Base-by-base conservation (phyloP, 2,113 vertebrate species). In the Mungos mungo region DNA sequence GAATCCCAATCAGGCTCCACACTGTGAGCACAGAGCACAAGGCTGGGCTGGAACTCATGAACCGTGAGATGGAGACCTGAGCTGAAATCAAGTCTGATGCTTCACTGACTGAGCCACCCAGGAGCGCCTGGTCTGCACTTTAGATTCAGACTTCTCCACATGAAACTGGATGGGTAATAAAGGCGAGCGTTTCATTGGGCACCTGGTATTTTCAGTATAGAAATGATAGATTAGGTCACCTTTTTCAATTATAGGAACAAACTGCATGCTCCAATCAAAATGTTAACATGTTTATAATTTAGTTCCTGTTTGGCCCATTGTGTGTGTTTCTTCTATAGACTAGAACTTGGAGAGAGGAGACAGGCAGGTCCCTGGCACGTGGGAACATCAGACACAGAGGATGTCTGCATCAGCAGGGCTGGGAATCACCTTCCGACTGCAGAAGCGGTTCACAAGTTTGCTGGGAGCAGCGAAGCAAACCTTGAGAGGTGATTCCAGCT, bases 361-460 rank as follows among this genome's bases (percentile, higher is more conserved):
- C 83, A 16, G 9, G 4, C 2, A 4, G 27, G 35, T 63, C 18
- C 18, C 3, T 4, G 27, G 8, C 7, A 7, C 5, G 4, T 25
- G 4, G 6, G 7, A 69, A 45, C n/a, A n/a, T 5, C 23, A n/a
- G 27, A 12, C 15, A 4, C 2, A 16, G 1, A 52, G 9, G 29
- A 45, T 4, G 2, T 41, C 41, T 45, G 3, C 31, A 29, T 27
- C 12, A 1, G 0, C 14, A 12, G 23, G 23, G 3, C 14, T 50
- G 3, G 41, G 12, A 47, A 1, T 33, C 19, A 11, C 4, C 15
- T 45, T 33, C 35, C n/a, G 54, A 83, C 8, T 12, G 1, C 50
- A 74, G 60, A 27, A 33, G 3, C 8, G 33, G 23, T 31, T 65
- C 31, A 8, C 19, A 23, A 18, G 15, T 52, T 15, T 52, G 18